These are phyloP conservation scores for Ormia ochracea DNA, from an alignment of 2,888 invertebrate genomes.

Conservation along the genomic window DNA sequence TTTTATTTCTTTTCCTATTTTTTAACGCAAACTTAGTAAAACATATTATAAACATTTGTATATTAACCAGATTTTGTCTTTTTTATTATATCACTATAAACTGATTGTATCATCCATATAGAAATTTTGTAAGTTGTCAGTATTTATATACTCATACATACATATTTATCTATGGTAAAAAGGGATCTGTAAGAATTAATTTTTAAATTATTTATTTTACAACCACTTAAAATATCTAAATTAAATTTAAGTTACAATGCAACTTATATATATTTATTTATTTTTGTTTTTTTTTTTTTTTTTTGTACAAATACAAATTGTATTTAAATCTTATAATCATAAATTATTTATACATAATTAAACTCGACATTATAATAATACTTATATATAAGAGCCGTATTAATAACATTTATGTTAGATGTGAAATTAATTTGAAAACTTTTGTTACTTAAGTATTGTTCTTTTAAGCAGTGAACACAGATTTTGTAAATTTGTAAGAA, in stretches of 20 bases:
- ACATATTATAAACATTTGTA: slow-evolving; percentile 7
- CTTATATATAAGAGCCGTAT: slow-evolving; percentile 19
- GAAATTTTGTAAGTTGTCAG: slow-evolving; percentile 19
- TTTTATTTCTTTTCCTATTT: slow-evolving; percentile 5
- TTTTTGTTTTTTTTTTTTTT: background rate
- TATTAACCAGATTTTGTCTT: background rate
- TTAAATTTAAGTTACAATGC: background rate
- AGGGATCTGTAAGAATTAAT: no score
- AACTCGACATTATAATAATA: slow-evolving; percentile 32
- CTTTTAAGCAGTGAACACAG: no score
- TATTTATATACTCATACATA: slow-evolving; percentile 14
- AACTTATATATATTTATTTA: no score
- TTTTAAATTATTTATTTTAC: slow-evolving; percentile 36
- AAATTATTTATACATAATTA: slow-evolving; percentile 28
- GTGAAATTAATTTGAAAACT: no score
- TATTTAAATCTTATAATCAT: slow-evolving; percentile 16
- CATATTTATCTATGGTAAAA: slow-evolving; percentile 1
- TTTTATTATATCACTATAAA: background rate
- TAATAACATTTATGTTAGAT: no score
- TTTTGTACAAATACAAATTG: slow-evolving; percentile 3
- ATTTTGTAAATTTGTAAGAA: no score
- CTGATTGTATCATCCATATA: background rate
- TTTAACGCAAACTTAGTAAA: background rate
- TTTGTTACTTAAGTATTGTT: no score
- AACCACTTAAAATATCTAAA: slow-evolving; percentile 12